These are phyloP conservation scores for Drosophila nigromelanica DNA, from an alignment of 1,140 invertebrate species.

Conservation along the genomic window DNA sequence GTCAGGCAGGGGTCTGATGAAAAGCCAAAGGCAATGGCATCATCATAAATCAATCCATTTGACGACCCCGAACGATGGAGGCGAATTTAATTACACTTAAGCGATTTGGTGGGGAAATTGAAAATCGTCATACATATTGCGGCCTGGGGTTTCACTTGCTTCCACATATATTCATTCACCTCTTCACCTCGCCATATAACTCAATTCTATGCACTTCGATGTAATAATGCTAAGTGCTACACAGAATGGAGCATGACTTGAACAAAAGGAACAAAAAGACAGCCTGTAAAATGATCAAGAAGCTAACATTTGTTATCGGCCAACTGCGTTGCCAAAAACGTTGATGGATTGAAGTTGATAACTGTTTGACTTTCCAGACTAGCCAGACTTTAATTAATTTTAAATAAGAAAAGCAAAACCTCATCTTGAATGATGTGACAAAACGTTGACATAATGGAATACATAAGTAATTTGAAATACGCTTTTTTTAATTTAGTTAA, in stretches of 20 bases:
- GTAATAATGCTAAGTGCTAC: constrained; percentile 74
- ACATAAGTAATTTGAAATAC: background rate
- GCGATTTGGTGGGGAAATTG: constrained; percentile 36
- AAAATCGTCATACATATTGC: constrained; percentile 40
- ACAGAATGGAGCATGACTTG: constrained; percentile 48
- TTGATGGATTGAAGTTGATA: constrained; percentile 23
- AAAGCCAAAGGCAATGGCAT: constrained; percentile 41
- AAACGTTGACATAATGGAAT: background rate
- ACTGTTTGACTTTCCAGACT: background rate
- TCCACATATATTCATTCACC: background rate
- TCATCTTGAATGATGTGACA: background rate
- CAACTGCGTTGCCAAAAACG: background rate
- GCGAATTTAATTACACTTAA: constrained; percentile 80
- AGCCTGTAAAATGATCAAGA: constrained; percentile 12
- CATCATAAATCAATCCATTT: constrained; percentile 82
- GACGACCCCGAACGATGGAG: constrained; percentile 51
- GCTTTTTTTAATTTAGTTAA: background rate
- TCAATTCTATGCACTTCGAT: constrained; percentile 67
- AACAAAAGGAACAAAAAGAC: constrained; percentile 52
- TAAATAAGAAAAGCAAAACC: background rate
- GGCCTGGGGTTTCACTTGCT: background rate
- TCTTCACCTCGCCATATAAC: constrained; percentile 44
- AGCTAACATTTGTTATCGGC: constrained; percentile 8
- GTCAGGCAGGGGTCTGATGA: constrained; percentile 31
- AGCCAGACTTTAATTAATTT: constrained; percentile 9